phyloP scores from a whole-genome alignment of 2,113 vertebrate species.

The Nestor notabilis region DNA sequence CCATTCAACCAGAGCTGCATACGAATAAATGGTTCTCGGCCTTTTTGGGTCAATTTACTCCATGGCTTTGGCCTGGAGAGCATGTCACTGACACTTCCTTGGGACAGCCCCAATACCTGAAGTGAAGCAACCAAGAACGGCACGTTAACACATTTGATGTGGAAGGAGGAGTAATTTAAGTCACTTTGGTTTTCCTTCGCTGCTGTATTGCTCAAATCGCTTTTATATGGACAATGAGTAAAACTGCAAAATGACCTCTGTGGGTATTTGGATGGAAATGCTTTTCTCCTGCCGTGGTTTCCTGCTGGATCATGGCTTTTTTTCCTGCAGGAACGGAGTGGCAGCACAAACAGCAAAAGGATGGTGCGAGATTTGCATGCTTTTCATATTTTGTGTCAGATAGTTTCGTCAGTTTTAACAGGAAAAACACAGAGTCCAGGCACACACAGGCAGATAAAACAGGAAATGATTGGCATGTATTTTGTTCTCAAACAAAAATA shows the following conservation, averaged over 20 bases:
- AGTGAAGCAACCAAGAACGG: slow-evolving; percentile 54
- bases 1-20: slow-evolving; percentile 98
- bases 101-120: slow-evolving; percentile 90
- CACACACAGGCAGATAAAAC: slow-evolving; percentile 57
- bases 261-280: neutral
- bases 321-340: neutral
- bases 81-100: slow-evolving; percentile 93
- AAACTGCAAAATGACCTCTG: neutral
- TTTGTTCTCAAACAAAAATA: slow-evolving; percentile 63
- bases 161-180: neutral
- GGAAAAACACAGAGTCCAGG: slow-evolving; percentile 40
- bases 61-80: slow-evolving; percentile 93
- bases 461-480: slow-evolving; percentile 47
- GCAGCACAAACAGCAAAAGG: neutral
- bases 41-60: slow-evolving; percentile 95
- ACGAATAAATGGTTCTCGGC: slow-evolving; percentile 93
- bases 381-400: slow-evolving; percentile 43
- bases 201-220: rapidly evolving
- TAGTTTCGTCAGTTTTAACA: slow-evolving; percentile 24
- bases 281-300: neutral
- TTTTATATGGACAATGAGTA: neutral
- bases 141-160: slow-evolving; percentile 36
- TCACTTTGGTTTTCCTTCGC: neutral
- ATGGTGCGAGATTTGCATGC: slow-evolving; percentile 15
- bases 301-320: neutral